Evolutionary conservation across 2,113 vertebrate genomes (phyloP), one percentile per base, ranked within the genome.

Genomic region (Glaucomys volans): DNA sequence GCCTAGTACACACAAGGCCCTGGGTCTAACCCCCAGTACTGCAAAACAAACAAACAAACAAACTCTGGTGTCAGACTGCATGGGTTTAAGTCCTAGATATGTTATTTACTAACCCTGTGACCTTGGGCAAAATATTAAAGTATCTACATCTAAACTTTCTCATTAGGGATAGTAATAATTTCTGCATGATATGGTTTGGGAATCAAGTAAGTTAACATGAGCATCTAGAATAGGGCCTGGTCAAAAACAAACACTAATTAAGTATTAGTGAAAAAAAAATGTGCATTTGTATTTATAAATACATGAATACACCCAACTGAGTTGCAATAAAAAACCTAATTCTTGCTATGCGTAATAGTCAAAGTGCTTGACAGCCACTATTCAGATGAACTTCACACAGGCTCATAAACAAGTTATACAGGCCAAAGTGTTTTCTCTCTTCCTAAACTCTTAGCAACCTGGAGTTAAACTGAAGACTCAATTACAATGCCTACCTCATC

Each of bases 161-260:
- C 40, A 88, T 2, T 72, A 62, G 66, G 8, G 66, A 84, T 3
- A 52, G 28, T 66, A 75, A 71, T 2, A 83, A 32, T 11, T 47
- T 69, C 77, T 52, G 13, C 1, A 10, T 30, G 37, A 75, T 18
- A 30, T 2, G 28, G 47, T 69, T 50, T 82, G 40, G 10, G 42
- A 26, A 47, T 42, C 82, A 96, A 90, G 82, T 74, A 81, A 80
- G 28, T n/a, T 92, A 91, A 74, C 2, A 9, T 16, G 76, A 87
- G 66, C 26, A 47, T 22, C 66, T 50, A 87, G 47, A 72, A 85
- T 26, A 74, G 72, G 47, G 47, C 16, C 81, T 94, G 42, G 57
- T 4, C 79, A n/a, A 80, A 42, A 79, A 85, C 24, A 85, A 91
- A 57, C 11, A 80, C 5, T 50, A 59, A 28, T 12, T 54, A 77